A percentile compares a stretch with the other conserved stretches of the same genome.
These are phyloP conservation scores for Hyposoter dolosus DNA, from an alignment of 2,888 invertebrate species.

Conservation along the genomic window DNA sequence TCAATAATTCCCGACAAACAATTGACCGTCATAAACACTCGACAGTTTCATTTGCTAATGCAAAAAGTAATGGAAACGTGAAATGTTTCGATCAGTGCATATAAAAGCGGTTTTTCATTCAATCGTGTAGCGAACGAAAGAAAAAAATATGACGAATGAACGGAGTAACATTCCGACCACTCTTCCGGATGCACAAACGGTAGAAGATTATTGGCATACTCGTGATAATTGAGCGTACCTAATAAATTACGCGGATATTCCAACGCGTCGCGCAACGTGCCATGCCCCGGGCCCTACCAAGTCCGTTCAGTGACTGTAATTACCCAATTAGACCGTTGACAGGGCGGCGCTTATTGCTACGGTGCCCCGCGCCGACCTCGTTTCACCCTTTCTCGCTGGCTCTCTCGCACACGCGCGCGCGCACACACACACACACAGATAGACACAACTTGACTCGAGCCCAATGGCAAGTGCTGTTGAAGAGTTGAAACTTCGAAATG, in stretches of 20 bases:
- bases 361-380: constrained; percentile 3
- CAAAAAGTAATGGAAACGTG: neutral
- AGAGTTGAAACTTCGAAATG: constrained; percentile 22
- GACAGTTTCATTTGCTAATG: neutral
- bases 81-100: neutral
- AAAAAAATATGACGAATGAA: neutral
- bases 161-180: neutral
- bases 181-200: constrained; percentile 65
- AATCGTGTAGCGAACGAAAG: neutral
- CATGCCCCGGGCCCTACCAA: constrained; percentile 27
- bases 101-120: neutral
- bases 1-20: neutral
- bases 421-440: neutral
- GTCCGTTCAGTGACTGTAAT: constrained; percentile 67
- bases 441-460: too few relatives aligned
- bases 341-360: constrained; percentile 57
- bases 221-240: constrained; percentile 77
- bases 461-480: neutral
- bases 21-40: neutral
- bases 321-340: constrained; percentile 70
- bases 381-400: constrained; percentile 25
- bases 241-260: constrained; percentile 76
- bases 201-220: constrained; percentile 77
- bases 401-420: neutral
- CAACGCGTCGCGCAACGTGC: constrained; percentile 28